Conservation (phyloP, 2,888 invertebrate species). For the Onchidella celtica region DNA sequence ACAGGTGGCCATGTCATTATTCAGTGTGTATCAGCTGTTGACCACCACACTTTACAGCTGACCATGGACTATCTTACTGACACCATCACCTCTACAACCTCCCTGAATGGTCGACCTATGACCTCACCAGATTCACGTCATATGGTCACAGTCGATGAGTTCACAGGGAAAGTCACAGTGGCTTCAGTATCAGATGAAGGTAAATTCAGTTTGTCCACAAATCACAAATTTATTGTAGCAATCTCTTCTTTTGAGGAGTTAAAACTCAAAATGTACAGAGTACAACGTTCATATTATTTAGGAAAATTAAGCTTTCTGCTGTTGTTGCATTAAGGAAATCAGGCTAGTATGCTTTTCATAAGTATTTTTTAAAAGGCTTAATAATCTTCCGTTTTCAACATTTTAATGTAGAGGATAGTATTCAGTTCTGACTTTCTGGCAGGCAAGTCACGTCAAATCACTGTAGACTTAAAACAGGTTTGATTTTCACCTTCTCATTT, state of each 20-base stretch:
- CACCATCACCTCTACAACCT: slow-evolving; percentile 64
- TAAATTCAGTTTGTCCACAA: slow-evolving; percentile 41
- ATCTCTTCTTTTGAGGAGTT: neutral
- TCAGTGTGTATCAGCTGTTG: slow-evolving; percentile 84
- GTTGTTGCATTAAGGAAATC: no score
- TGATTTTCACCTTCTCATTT: no score
- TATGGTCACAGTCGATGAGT: slow-evolving; percentile 85
- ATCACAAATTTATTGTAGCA: neutral
- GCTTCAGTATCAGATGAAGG: slow-evolving; percentile 85
- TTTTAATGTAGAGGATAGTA: no score
- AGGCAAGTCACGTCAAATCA: no score
- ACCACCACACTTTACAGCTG: slow-evolving; percentile 81
- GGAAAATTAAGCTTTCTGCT: no score
- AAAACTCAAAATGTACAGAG: no score
- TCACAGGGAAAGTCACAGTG: slow-evolving; percentile 83
- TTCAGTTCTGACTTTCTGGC: no score
- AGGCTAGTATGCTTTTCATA: no score
- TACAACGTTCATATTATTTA: no score
- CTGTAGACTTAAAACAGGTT: no score
- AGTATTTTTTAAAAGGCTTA: no score
- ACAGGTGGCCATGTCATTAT: slow-evolving; percentile 87
- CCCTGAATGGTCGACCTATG: slow-evolving; percentile 81
- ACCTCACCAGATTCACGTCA: slow-evolving; percentile 87
- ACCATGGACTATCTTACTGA: slow-evolving; percentile 88
- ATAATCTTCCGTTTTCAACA: no score